phyloP scores from a whole-genome alignment of 2,113 vertebrate species.

The Protomyctophum bolini region DNA sequence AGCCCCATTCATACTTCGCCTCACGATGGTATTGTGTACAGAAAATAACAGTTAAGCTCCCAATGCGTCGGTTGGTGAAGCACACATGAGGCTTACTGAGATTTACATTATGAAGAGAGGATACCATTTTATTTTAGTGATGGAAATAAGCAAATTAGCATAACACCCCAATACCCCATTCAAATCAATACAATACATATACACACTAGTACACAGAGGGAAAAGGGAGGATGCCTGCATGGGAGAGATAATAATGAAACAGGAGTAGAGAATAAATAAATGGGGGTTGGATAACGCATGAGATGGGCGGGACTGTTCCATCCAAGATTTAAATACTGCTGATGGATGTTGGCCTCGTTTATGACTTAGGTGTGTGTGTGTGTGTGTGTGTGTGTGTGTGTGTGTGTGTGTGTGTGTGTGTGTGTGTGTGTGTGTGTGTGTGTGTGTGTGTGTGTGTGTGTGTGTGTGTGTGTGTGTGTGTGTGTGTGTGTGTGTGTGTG shows the following conservation, averaged over 20 bases:
- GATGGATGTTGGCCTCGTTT: slow-evolving; percentile 36
- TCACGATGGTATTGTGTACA: no score
- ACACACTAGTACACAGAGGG: no score
- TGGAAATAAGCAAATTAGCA: no score
- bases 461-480: slow-evolving; percentile 3
- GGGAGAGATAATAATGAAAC: not conserved
- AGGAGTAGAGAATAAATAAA: slow-evolving; percentile 27
- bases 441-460: not conserved
- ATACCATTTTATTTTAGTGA: no score
- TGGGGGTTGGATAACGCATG: slow-evolving; percentile 18
- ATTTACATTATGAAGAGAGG: no score
- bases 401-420: slow-evolving; percentile 11
- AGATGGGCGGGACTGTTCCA: slow-evolving; percentile 37
- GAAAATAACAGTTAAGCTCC: not conserved
- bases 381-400: not conserved
- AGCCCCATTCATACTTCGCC: no score
- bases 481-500: slow-evolving; percentile 2
- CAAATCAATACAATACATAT: no score
- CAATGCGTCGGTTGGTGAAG: not conserved
- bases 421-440: not conserved
- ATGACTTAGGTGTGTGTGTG: not conserved
- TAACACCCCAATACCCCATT: no score
- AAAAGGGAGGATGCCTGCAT: not conserved
- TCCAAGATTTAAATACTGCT: slow-evolving; percentile 44
- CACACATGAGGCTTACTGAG: no score